phyloP scores from a whole-genome alignment of 2,888 invertebrate species.

The Bursaphelenchus okinawaensis region DNA sequence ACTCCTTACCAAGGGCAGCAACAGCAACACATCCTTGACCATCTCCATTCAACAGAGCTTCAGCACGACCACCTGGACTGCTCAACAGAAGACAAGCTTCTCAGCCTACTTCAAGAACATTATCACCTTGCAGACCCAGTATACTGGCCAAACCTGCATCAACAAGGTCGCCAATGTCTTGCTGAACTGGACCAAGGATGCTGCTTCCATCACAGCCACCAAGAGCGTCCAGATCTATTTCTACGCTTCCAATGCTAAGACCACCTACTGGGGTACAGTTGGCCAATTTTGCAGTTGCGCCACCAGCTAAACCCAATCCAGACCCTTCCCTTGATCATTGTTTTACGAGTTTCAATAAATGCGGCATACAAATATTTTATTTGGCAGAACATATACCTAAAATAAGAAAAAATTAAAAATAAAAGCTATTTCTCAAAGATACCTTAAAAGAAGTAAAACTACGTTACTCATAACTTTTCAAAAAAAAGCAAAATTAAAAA shows the following conservation, averaged over 20 bases:
- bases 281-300: neutral
- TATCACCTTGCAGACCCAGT: neutral
- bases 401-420: too few species aligned
- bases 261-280: neutral
- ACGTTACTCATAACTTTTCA: too few species aligned
- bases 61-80: neutral
- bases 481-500: too few species aligned
- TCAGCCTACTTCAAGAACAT: neutral
- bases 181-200: neutral
- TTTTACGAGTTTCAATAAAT: too few species aligned
- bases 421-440: too few species aligned
- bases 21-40: neutral
- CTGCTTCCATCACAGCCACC: neutral
- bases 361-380: too few species aligned
- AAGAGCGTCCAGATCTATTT: neutral
- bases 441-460: too few species aligned
- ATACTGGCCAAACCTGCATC: neutral
- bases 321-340: too few species aligned
- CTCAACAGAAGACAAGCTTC: neutral
- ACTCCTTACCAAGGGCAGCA: neutral
- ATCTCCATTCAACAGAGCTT: neutral
- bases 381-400: too few species aligned
- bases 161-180: neutral
- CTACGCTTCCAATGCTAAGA: neutral
- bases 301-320: too few species aligned